A percentile compares a stretch with the other conserved stretches of the same genome.
These are phyloP conservation scores for Lethenteron reissneri DNA, from an alignment of 2,113 vertebrate species.

Conservation along the genomic window DNA sequence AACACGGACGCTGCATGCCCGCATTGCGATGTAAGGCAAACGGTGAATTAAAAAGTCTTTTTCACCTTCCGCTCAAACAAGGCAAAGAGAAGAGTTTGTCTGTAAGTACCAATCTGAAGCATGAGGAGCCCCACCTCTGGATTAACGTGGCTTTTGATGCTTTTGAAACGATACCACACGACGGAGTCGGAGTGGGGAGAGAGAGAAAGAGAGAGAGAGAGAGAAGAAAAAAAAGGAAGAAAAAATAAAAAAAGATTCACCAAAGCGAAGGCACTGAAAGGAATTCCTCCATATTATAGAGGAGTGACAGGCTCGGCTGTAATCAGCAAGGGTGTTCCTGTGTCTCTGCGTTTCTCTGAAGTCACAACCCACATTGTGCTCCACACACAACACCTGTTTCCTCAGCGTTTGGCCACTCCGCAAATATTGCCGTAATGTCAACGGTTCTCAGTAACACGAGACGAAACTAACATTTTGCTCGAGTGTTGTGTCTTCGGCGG, in stretches of 20 bases:
- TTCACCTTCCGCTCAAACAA: too few relatives aligned
- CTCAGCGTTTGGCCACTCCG: neutral
- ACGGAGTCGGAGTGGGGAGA: too few relatives aligned
- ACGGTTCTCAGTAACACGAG: slow-evolving; percentile 2
- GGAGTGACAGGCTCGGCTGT: neutral
- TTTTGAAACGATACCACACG: neutral
- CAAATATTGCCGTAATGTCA: slow-evolving; percentile 5
- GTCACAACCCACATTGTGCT: neutral
- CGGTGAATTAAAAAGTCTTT: too few relatives aligned
- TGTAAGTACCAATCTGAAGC: too few relatives aligned
- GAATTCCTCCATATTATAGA: slow-evolving; percentile 6
- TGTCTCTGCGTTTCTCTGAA: slow-evolving; percentile 4
- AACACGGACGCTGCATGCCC: too few relatives aligned
- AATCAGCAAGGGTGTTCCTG: slow-evolving; percentile 4
- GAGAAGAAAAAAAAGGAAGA: too few relatives aligned
- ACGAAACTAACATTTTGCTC: slow-evolving; percentile 6
- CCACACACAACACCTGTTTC: slow-evolving; percentile 2
- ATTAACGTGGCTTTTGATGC: slow-evolving; percentile 6
- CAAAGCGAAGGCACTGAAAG: slow-evolving; percentile 6
- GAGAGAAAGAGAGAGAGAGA: too few relatives aligned
- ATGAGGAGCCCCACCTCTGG: neutral
- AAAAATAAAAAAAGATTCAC: slow-evolving; percentile 2
- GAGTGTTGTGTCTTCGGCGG: neutral
- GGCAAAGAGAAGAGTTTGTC: too few relatives aligned
- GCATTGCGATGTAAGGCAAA: too few relatives aligned